Conservation (phyloP, 2,888 invertebrate species). For the Ecliptopera silaceata region DNA sequence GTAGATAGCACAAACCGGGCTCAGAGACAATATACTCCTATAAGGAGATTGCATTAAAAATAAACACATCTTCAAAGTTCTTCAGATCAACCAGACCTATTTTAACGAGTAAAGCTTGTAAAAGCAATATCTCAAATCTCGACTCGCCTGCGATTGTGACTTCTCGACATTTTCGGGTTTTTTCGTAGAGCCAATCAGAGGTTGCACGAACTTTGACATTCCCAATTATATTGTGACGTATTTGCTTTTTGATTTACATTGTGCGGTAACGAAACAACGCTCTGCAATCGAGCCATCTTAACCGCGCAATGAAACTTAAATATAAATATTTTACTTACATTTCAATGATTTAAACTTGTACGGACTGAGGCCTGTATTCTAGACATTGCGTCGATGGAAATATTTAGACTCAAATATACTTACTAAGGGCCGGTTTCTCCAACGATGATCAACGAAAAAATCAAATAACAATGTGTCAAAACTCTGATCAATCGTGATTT, state of each 20-base stretch:
- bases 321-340: too few relatives aligned
- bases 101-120: constrained; percentile 3
- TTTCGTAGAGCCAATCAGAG: background rate
- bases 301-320: background rate
- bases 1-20: constrained; percentile 8
- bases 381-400: too few relatives aligned
- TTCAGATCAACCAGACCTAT: background rate
- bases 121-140: background rate
- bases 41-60: background rate
- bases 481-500: too few relatives aligned
- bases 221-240: background rate
- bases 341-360: too few relatives aligned
- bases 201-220: too few relatives aligned
- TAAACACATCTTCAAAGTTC: background rate
- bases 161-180: background rate
- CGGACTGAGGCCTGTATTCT: too few relatives aligned
- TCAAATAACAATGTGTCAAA: too few relatives aligned
- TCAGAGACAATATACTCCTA: constrained; percentile 12
- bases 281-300: background rate
- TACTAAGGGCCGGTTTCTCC: too few relatives aligned
- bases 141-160: constrained; percentile 7
- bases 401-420: too few relatives aligned
- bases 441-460: too few relatives aligned
- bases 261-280: background rate
- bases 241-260: background rate